A percentile compares a stretch with the other conserved stretches of the same genome.
Conservation (phyloP, 2,888 invertebrate species). For the Aporophyla nigra region DNA sequence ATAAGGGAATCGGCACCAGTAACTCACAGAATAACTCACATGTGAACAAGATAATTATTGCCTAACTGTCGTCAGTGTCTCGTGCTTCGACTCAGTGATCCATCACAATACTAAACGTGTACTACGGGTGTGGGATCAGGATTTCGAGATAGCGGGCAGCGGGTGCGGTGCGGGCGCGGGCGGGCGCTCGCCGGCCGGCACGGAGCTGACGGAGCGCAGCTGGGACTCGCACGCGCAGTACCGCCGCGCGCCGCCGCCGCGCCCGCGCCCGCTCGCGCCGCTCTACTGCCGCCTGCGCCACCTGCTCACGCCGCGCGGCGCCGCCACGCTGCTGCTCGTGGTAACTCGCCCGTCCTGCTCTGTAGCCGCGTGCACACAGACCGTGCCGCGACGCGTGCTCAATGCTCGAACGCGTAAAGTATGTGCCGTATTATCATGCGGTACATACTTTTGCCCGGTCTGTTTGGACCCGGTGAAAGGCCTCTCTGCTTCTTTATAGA, state of each 20-base stretch:
- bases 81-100: neutral
- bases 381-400: neutral
- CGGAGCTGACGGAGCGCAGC: constrained; percentile 87
- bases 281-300: constrained; percentile 85
- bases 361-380: too few species aligned
- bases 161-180: constrained; percentile 84
- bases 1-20: too few species aligned
- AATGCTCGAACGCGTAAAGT: neutral
- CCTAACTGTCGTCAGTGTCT: neutral
- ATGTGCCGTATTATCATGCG: too few species aligned
- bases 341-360: constrained; percentile 35
- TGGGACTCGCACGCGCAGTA: constrained; percentile 91
- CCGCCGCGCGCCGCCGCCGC: constrained; percentile 83
- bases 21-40: neutral
- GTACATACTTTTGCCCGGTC: too few species aligned
- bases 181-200: constrained; percentile 87
- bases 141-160: constrained; percentile 91
- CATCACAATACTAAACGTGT: constrained; percentile 55
- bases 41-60: neutral
- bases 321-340: constrained; percentile 71
- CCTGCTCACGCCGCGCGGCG: constrained; percentile 75
- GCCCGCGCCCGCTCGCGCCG: constrained; percentile 84
- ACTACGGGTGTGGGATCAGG: constrained; percentile 72
- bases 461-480: neutral
- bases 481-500: too few species aligned